Conservation (phyloP, 2,888 invertebrate species). For the Tiphia femorata region DNA sequence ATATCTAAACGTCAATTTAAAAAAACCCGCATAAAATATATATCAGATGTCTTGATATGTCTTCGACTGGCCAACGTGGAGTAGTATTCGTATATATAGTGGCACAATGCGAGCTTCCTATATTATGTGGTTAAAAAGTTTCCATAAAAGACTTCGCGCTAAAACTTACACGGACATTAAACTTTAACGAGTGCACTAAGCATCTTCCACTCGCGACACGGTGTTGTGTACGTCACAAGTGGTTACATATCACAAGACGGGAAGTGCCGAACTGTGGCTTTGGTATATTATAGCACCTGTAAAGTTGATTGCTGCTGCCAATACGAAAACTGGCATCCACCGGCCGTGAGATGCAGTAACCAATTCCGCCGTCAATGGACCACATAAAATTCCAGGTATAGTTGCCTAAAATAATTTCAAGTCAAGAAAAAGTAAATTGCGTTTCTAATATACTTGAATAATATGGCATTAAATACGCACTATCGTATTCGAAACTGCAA, state of each 20-base stretch:
- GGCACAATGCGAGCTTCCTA: slow-evolving; percentile 3
- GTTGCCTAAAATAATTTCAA: slow-evolving; percentile 72
- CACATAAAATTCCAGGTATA: slow-evolving; percentile 81
- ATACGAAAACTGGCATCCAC: slow-evolving; percentile 81
- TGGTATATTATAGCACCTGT: slow-evolving; percentile 80
- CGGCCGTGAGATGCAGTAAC: slow-evolving; percentile 79
- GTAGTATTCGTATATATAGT: slow-evolving; percentile 15
- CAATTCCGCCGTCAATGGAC: slow-evolving; percentile 81
- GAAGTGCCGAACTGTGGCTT: slow-evolving; percentile 79
- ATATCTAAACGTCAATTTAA: neutral
- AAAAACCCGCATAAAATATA: slow-evolving; percentile 13
- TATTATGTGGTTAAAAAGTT: neutral
- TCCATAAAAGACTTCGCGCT: neutral
- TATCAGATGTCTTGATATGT: slow-evolving; percentile 37
- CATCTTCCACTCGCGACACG: too few relatives aligned
- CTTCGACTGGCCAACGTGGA: slow-evolving; percentile 21
- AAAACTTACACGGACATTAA: neutral
- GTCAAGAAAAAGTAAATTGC: neutral
- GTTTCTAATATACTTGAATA: neutral
- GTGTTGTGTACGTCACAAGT: too few relatives aligned
- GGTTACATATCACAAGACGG: slow-evolving; percentile 72
- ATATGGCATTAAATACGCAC: slow-evolving; percentile 66
- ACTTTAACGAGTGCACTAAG: neutral
- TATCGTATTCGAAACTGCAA: slow-evolving; percentile 82
- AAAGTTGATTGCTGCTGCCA: slow-evolving; percentile 80